A percentile compares a stretch with the other conserved stretches of the same genome.
Conservation (phyloP, 1,140 invertebrate genomes). For the Hyles vespertilio region DNA sequence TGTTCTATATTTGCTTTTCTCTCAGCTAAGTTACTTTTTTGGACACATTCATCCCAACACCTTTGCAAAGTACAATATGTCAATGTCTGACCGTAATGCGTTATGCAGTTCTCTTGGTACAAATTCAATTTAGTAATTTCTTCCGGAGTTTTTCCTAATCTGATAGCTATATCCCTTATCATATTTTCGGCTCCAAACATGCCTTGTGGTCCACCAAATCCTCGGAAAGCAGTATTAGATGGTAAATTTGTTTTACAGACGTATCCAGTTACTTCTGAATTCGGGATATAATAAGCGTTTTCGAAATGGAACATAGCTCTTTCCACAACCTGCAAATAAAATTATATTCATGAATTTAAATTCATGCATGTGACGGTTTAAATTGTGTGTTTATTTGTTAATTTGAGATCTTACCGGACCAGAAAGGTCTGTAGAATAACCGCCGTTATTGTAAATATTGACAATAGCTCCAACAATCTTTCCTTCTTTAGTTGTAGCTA, state of each 20-base stretch:
- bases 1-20: conserved; percentile 78
- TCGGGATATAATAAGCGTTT: conserved; percentile 87
- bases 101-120: conserved; percentile 86
- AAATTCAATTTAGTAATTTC: conserved; percentile 82
- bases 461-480: conserved; percentile 83
- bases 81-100: conserved; percentile 87
- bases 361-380: neutral
- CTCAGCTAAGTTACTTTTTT: conserved; percentile 81
- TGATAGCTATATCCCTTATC: conserved; percentile 84
- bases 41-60: conserved; percentile 91
- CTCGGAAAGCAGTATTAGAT: conserved; percentile 93
- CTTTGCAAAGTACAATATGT: conserved; percentile 84
- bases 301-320: conserved; percentile 88
- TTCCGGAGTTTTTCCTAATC: conserved; percentile 78
- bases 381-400: neutral
- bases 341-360: conserved; percentile 4
- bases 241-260: conserved; percentile 90
- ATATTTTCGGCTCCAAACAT: conserved; percentile 91
- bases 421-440: conserved; percentile 91
- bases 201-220: conserved; percentile 93
- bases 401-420: conserved; percentile 77
- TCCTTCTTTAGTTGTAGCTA: conserved; percentile 86
- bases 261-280: conserved; percentile 80
- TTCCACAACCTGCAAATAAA: conserved; percentile 80
- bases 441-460: conserved; percentile 89